Evolutionary conservation across 2,797 vertebrate species (phyloP), one percentile per base, ranked within the genome.

Genomic region (Syndactyla subalaris): DNA sequence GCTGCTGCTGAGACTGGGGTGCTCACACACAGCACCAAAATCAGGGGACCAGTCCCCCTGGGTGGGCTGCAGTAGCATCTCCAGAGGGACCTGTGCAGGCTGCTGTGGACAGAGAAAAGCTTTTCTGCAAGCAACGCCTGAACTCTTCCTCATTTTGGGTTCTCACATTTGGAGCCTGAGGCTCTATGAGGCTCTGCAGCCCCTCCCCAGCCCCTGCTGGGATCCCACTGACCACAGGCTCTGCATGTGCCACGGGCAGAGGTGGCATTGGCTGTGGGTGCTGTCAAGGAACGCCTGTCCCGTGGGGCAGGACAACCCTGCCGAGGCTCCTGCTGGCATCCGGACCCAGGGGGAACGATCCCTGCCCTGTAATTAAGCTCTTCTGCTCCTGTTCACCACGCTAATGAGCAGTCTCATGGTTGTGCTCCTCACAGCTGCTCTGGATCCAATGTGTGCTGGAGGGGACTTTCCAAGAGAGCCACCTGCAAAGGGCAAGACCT

Each of bases 331-430:
- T 10, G 39, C 66, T 66, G 68, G 14, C 72, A 85, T 70, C 38
- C 3, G 1, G 38, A 72, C 46, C 84, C 86, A 46, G 63, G 79
- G 86, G 85, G 49, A 87, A 61, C 0, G 0, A 48, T 79, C 63
- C 54, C 58, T 93, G 68, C 49, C 39, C 61, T 83, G 61, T 89
- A 77, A 92, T 94, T 95, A 87, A 79, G 55, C 59, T 93, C 34
- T 49, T 38, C 63, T 73, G 67, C 32, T 92, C 38, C 52, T 85
- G 59, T 48, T 89, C 24, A 32, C 41, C 4, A 0, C 14, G 6
- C 36, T 88, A 45, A 81, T 14, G 91, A 89, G 67, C 6, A 59
- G 59, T 54, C 54, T 63, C 0, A 0, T 24, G 55, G 55, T 55
- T 14, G 32, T 32, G 32, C 76, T 86, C 24, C 30, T 88, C 30